phyloP scores from a whole-genome alignment of 2,888 invertebrate genomes.

The Trichacis sp. region DNA sequence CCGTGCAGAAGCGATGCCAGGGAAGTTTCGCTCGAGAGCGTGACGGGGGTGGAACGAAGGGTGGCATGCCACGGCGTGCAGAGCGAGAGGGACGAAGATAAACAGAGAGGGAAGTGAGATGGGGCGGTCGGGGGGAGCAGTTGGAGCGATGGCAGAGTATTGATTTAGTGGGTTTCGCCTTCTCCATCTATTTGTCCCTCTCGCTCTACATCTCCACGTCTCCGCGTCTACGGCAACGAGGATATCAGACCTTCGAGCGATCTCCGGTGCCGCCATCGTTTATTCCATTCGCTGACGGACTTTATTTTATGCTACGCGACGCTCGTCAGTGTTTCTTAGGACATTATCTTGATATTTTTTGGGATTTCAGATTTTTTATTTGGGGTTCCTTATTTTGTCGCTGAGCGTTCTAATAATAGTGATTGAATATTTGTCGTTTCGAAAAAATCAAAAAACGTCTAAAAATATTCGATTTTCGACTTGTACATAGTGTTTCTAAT shows the following conservation, averaged over 20 bases:
- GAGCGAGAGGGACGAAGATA: constrained; percentile 42
- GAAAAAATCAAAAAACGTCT: no score
- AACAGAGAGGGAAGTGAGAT: constrained; percentile 32
- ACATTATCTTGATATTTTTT: no score
- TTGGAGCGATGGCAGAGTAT: constrained; percentile 70
- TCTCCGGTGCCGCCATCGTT: constrained; percentile 46
- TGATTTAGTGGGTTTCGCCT: constrained; percentile 68
- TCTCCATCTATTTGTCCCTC: constrained; percentile 68
- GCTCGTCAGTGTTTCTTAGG: no score
- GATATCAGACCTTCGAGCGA: constrained; percentile 48
- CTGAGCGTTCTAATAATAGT: no score
- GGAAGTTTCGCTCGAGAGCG: constrained; percentile 67
- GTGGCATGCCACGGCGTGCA: constrained; percentile 53
- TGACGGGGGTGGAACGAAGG: constrained; percentile 66
- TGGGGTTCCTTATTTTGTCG: no score
- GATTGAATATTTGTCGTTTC: no score
- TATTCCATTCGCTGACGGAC: constrained; percentile 31
- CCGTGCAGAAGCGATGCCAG: constrained; percentile 51
- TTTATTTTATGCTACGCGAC: constrained; percentile 12
- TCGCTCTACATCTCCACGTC: constrained; percentile 62
- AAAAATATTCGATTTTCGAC: no score
- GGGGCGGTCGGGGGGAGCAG: constrained; percentile 60
- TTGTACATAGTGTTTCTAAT: no score
- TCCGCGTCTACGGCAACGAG: constrained; percentile 47
- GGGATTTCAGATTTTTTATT: no score